Base-by-base conservation (phyloP, 1,140 invertebrate genomes). In the Calephelis virginiensis region DNA sequence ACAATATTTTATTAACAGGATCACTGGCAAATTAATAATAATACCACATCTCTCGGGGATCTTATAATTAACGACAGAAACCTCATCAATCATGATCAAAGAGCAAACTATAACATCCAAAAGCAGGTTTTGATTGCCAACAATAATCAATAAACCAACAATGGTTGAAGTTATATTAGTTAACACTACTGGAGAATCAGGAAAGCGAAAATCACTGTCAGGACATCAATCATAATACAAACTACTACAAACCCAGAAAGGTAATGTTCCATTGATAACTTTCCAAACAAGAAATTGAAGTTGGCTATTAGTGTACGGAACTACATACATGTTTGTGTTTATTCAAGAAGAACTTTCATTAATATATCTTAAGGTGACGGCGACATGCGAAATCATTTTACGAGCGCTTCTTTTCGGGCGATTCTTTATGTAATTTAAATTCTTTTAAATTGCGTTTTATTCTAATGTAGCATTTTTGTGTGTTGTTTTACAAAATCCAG, bases 1-100 rank as follows among this genome's bases (percentile, higher is more conserved):
- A 74, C 68, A 80, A 71, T 80, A 80, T 84, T 78, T 81, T 83
- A 67, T 74, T 78, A 81, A 74, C 70, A 78, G 77, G 72, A 74
- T 56, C 28, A 11, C 53, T 10, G 5, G 0, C 28, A 56, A 56
- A 56, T 56, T 56, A 56, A 56, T 56, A 28, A 14, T 56, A 56
- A 56, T 56, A 56, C 11, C 12, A 56, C 53, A 28, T 56, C 53
- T 56, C 53, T 56, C 37, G 17, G 28, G 53, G 37, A 56, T 56
- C 17, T 43, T 43, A 43, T 56, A 37, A 56, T 56, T 56, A 56
- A 56, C 28, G 53, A 37, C 6, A 10, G 53, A 56, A 56, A 12
- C 53, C 37, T 56, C 53, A 56, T 56, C 53, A 70, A 82, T 83
- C 79, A 80, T 71, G 64, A 80, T 68, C 68, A 48, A 48, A 66